A percentile compares a stretch with the other conserved stretches of the same genome.
Conservation (phyloP, 2,797 vertebrate species). For the Hozukius guyotensis region DNA sequence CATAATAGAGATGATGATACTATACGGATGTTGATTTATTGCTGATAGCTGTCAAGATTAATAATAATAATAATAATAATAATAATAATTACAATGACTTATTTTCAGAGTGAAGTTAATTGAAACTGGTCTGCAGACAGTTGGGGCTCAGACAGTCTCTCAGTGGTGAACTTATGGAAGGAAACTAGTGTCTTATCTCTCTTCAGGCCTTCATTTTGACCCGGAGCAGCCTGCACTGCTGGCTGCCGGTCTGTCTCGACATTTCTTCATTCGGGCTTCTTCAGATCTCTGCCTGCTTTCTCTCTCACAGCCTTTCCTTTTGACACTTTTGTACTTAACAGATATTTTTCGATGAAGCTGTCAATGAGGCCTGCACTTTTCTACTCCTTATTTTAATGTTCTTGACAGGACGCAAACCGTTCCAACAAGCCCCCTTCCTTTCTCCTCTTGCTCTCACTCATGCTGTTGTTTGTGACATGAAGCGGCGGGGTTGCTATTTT, state of each 20-base stretch:
- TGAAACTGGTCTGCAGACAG: slow-evolving; percentile 67
- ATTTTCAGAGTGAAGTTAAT: slow-evolving; percentile 73
- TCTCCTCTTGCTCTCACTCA: slow-evolving; percentile 51
- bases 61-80: slow-evolving; percentile 69
- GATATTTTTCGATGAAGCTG: slow-evolving; percentile 86
- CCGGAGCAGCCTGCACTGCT: slow-evolving; percentile 40
- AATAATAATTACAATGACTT: slow-evolving; percentile 72
- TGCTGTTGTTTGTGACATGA: slow-evolving; percentile 55
- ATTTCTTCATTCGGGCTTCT: slow-evolving; percentile 77
- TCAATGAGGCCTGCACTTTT: slow-evolving; percentile 86
- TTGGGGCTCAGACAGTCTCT: slow-evolving; percentile 56
- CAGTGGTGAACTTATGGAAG: slow-evolving; percentile 68
- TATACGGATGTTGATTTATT: slow-evolving; percentile 81
- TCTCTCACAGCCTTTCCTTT: slow-evolving; percentile 80
- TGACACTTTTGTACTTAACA: slow-evolving; percentile 85
- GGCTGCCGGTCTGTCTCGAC: slow-evolving; percentile 67
- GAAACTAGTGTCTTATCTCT: slow-evolving; percentile 86
- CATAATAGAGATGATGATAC: slow-evolving; percentile 81
- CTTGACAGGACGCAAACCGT: slow-evolving; percentile 46
- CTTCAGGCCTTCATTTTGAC: slow-evolving; percentile 82
- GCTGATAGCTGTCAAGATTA: slow-evolving; percentile 74
- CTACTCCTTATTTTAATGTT: slow-evolving; percentile 79
- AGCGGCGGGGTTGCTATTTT: slow-evolving; percentile 50
- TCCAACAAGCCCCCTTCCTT: slow-evolving; percentile 27
- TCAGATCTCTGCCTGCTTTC: slow-evolving; percentile 73